Conservation (phyloP, 2,113 vertebrate species). For the Xenus cinereus region DNA sequence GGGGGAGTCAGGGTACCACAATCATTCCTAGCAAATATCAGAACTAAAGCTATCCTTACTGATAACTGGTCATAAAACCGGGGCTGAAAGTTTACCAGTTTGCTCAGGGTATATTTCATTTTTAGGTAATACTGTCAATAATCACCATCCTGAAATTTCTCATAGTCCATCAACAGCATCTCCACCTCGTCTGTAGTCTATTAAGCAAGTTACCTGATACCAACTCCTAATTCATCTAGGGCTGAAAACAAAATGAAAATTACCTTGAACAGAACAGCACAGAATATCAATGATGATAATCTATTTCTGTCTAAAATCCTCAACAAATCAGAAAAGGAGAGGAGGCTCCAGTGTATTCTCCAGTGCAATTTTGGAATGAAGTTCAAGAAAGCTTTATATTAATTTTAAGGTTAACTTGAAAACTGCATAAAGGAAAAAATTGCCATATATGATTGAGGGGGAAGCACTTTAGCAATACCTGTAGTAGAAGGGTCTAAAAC, state of each 20-base stretch:
- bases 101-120: background rate
- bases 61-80: background rate
- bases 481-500: conserved; percentile 72
- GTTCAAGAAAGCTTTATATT: background rate
- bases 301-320: background rate
- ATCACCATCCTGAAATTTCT: background rate
- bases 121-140: background rate
- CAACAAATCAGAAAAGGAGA: background rate
- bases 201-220: background rate
- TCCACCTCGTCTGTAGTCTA: background rate
- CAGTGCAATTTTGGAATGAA: background rate
- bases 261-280: background rate
- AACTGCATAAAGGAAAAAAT: background rate
- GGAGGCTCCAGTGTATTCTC: background rate
- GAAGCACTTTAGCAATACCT: conserved; percentile 52
- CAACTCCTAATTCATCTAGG: background rate
- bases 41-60: background rate
- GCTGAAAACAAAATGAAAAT: background rate
- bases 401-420: background rate
- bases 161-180: background rate
- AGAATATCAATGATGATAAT: background rate
- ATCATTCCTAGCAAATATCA: background rate
- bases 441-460: background rate
- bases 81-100: background rate
- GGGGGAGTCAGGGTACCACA: background rate